Conservation (phyloP, 2,797 vertebrate genomes). For the Alcedo quadribrachys region DNA sequence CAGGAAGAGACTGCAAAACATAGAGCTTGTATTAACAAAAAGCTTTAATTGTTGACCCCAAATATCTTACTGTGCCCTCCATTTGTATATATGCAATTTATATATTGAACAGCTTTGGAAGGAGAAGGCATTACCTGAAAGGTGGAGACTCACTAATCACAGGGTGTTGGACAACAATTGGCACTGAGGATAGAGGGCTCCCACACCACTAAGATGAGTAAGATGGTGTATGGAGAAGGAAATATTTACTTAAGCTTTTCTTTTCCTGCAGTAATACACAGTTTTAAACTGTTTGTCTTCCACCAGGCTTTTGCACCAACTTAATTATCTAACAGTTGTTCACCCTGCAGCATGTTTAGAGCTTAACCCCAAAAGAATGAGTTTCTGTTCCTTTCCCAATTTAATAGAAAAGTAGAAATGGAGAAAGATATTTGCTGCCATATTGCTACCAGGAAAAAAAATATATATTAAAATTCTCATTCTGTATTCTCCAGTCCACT, state of each 20-base stretch:
- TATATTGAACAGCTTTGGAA: not conserved
- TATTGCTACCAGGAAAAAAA: not conserved
- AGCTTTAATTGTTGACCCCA: not conserved
- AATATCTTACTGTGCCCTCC: not conserved
- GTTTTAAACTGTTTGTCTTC: not conserved
- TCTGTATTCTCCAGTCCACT: not conserved
- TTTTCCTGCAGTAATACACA: not conserved
- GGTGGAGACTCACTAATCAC: accelerated
- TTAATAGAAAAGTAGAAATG: not conserved
- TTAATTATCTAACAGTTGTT: not conserved
- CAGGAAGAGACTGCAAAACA: not conserved
- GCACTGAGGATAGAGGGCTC: not conserved
- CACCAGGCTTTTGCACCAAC: not conserved
- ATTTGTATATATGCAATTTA: accelerated
- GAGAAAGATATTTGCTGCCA: not conserved
- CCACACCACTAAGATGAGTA: not conserved
- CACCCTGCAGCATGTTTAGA: not conserved
- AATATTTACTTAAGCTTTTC: not conserved
- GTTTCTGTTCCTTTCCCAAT: not conserved
- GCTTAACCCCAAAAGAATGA: not conserved
- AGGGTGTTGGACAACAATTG: accelerated
- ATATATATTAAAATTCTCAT: not conserved
- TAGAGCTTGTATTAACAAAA: not conserved
- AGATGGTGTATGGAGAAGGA: not conserved
- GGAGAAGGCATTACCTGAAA: not conserved